Evolutionary conservation across 2,888 invertebrate species (phyloP), one percentile per base, ranked within the genome.

Genomic region (Macroteleia sp.): DNA sequence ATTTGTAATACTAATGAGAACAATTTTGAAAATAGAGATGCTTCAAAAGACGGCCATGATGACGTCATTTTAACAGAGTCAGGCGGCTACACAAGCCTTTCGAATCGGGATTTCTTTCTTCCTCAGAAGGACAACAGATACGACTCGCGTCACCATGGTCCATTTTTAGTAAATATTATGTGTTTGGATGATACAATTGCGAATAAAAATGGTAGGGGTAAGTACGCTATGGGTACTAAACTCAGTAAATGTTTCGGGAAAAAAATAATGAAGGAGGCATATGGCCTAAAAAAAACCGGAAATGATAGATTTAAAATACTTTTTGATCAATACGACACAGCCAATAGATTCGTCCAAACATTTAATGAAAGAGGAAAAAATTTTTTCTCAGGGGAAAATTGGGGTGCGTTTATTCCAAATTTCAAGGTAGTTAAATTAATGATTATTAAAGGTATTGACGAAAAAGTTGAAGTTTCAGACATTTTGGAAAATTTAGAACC

Each of bases 351-450:
- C 16, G 25, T 25, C 28, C 28, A 28, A 14, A 22, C 12, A 20
- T 12, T n/a, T n/a, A 22, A 44, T 4, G 12, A 46, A 3, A 12
- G n/a, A n/a, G n/a, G n/a, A n/a, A n/a, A n/a, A n/a, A n/a, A n/a
- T n/a, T n/a, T n/a, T n/a, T n/a, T n/a, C n/a, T n/a, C n/a, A n/a
- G n/a, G 10, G 9, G 28, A 25, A 28, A 46, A 46, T n/a, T 46
- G 46, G 46, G 28, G 25, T 1, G 46, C 46, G 3, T 46, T 28
- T 46, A 46, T 25, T 1, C 46, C 46, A 0, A 46, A 28, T 46
- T 46, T 28, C 10, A 46, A 28, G 14, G 16, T 46, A 14, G 28
- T 25, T 25, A 28, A 46, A 46, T 10, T n/a, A 5, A 28, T 46
- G 25, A 9, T 46, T 9, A 9, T 46, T 2, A 46, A 9, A 46